Evolutionary conservation across 2,888 invertebrate genomes (phyloP), one percentile per base, ranked within the genome.

Genomic region (Netelia virgata): DNA sequence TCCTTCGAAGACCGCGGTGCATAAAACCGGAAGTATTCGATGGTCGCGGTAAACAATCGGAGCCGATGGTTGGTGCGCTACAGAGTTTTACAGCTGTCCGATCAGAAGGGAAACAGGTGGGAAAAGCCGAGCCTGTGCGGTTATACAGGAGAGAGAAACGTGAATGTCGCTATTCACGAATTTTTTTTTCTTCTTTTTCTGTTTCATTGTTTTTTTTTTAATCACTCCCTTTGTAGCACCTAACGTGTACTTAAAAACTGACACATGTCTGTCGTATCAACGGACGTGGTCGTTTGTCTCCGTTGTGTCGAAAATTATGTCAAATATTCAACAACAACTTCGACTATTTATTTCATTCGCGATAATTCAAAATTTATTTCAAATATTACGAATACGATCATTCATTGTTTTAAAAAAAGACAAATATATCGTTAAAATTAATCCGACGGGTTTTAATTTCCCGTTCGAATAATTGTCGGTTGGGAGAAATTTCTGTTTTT

Each of bases 51-150:
- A 3, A 23, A 78, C 77, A 78, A 83, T 77, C 73, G 78, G 55
- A 41, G 66, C 23, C 41, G 61, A 82, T 77, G 41, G 43, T 61
- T 28, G 72, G 61, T 72, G 72, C 59, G 10, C 18, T 64, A 47
- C 68, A 53, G 63, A 78, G 73, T 61, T 78, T 73, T 73, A 78
- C 82, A 83, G 82, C 82, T 83, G 82, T 78, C 55, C 23, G 73
- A 55, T 74, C 69, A 70, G 50, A 68, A 74, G 82, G 82, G 77
- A 77, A 64, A 81, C 77, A 82, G 82, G 82, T 77, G 77, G 73
- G 53, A 75, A 73, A 57, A 50, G 61, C 41, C 53, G 28, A 50
- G 28, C 11, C 55, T 36, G 16, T n/a, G 20, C 63, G 61, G 64
- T 28, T 53, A 50, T 73, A 41, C 66, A 72, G 66, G 76, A 61